A percentile compares a stretch with the other conserved stretches of the same genome.
These are phyloP conservation scores for Carassius auratus DNA, from an alignment of 2,113 vertebrate species.

Conservation along the genomic window DNA sequence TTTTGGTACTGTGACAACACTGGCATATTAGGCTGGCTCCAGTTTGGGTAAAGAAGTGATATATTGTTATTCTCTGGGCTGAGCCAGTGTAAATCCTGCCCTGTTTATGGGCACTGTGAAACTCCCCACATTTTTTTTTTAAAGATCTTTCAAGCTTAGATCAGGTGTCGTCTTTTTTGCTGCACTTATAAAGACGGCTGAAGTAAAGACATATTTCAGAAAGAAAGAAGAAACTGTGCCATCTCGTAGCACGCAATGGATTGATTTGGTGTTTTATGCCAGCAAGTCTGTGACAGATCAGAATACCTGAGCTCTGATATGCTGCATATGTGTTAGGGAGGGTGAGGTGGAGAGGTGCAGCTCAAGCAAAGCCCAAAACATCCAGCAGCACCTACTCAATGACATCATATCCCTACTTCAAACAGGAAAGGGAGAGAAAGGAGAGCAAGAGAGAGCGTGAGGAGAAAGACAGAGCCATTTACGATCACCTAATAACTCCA, in stretches of 20 bases:
- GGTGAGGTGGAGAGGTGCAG: conserved; percentile 47
- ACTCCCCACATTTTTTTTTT: conserved; percentile 66
- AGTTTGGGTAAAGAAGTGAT: conserved; percentile 60
- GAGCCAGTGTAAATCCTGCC: conserved; percentile 73
- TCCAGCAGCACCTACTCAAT: conserved; percentile 78
- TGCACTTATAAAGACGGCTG: background rate
- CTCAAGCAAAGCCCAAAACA: conserved; percentile 60
- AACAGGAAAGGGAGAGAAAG: conserved; percentile 53
- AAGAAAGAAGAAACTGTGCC: background rate
- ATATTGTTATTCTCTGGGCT: conserved; percentile 68
- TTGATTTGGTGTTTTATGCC: conserved; percentile 74
- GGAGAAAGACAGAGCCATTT: conserved; percentile 74
- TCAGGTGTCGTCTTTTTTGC: conserved; percentile 71
- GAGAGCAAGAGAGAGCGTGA: conserved; percentile 28
- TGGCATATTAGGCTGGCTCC: conserved; percentile 1
- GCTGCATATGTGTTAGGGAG: conserved; percentile 62
- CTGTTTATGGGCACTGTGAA: conserved; percentile 78
- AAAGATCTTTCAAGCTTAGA: conserved; percentile 75
- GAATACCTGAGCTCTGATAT: conserved; percentile 65
- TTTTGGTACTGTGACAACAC: too few relatives aligned
- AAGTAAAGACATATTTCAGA: conserved; percentile 35
- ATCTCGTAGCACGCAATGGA: conserved; percentile 38
- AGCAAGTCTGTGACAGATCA: conserved; percentile 68
- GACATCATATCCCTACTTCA: conserved; percentile 77
- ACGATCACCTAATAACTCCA: conserved; percentile 83